phyloP scores from a whole-genome alignment of 2,797 vertebrate genomes.

The Emydoidea blandingii region DNA sequence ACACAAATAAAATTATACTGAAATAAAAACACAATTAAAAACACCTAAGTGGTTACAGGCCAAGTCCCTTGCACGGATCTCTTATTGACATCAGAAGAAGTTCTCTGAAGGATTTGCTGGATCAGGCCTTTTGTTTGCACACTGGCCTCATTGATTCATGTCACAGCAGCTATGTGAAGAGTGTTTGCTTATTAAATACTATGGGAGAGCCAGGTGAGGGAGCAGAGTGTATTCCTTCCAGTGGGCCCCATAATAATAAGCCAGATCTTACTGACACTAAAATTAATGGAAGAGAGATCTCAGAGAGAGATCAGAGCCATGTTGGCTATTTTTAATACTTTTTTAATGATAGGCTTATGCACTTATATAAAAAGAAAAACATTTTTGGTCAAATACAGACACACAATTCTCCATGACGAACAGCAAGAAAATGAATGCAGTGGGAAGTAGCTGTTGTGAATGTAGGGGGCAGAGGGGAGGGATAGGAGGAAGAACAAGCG shows the following conservation, averaged over 20 bases:
- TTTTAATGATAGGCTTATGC: not conserved
- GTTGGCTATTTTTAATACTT: accelerated
- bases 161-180: not conserved
- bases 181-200: not conserved
- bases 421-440: not conserved
- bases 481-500: not conserved
- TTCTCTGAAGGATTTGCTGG: not conserved
- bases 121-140: accelerated
- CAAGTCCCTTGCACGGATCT: accelerated
- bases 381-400: accelerated
- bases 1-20: not conserved
- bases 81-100: not conserved
- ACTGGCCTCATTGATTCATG: not conserved
- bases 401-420: not conserved
- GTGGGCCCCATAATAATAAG: not conserved
- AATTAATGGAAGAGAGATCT: not conserved
- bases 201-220: not conserved
- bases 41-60: not conserved
- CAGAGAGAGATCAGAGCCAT: accelerated
- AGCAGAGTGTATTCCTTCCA: not conserved
- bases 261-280: not conserved
- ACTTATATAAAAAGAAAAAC: not conserved
- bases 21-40: not conserved
- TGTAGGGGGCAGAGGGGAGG: no score
- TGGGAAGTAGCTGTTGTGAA: not conserved